phyloP scores from a whole-genome alignment of 2,797 vertebrate species.

The Remorina albescens region DNA sequence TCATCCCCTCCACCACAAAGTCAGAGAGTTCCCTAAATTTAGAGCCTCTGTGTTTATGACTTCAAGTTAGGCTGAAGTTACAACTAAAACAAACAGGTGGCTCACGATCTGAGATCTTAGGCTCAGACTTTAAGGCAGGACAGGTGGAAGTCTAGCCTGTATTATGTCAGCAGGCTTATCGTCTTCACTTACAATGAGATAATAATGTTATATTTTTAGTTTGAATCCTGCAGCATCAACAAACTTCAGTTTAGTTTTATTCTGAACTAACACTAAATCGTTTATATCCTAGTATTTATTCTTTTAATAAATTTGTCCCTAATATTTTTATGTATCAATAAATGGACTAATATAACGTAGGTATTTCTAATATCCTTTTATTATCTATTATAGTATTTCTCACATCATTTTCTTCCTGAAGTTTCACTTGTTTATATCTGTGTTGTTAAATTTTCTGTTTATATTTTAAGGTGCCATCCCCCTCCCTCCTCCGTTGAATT shows the following conservation, averaged over 20 bases:
- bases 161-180: neutral
- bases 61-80: conserved; percentile 16
- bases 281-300: neutral
- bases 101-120: conserved; percentile 1
- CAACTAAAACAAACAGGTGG: conserved; percentile 24
- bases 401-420: too few relatives aligned
- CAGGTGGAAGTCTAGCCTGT: conserved; percentile 6
- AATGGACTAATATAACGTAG: neutral
- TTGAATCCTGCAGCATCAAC: too few relatives aligned
- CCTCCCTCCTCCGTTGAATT: too few relatives aligned
- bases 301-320: neutral
- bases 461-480: too few relatives aligned
- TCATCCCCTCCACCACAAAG: conserved; percentile 33
- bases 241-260: too few relatives aligned
- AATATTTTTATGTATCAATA: too few relatives aligned
- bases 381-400: conserved; percentile 37
- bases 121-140: neutral
- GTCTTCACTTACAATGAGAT: neutral
- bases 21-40: conserved; percentile 23
- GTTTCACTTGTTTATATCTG: too few relatives aligned
- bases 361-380: neutral
- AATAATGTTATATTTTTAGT: too few relatives aligned
- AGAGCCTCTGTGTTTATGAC: neutral
- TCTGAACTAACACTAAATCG: too few relatives aligned
- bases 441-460: too few relatives aligned